A percentile compares a stretch with the other conserved stretches of the same genome.
Evolutionary conservation across 1,140 invertebrate species (phyloP).

Genomic region (Drosophila kanapiae): DNA sequence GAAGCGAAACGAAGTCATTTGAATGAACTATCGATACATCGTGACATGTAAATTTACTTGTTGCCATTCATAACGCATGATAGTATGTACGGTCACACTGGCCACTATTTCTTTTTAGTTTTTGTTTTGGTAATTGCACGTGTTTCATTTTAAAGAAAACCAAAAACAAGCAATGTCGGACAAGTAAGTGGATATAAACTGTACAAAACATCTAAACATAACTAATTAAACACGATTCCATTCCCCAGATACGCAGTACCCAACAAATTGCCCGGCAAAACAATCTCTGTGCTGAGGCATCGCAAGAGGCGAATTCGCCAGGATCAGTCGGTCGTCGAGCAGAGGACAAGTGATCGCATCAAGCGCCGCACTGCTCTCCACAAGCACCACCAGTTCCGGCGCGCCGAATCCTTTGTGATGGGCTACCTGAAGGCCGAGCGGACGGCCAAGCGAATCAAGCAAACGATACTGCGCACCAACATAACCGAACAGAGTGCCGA

Average conservation of each 20-base stretch:
- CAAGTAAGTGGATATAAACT: constrained; percentile 55
- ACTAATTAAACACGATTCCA: not conserved
- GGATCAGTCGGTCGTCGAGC: constrained; percentile 73
- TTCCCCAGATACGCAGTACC: constrained; percentile 78
- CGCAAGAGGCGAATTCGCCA: constrained; percentile 79
- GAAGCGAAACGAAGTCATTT: not conserved
- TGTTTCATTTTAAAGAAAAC: constrained; percentile 51
- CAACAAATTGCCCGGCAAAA: constrained; percentile 84
- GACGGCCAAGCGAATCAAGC: constrained; percentile 76
- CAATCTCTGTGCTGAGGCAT: constrained; percentile 79
- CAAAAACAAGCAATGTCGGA: constrained; percentile 65
- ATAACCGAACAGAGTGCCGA: constrained; percentile 62
- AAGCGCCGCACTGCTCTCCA: constrained; percentile 50
- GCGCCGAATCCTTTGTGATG: constrained; percentile 84
- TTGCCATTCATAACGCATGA: not conserved
- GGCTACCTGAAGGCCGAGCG: constrained; percentile 78
- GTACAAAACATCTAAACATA: not conserved
- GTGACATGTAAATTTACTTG: too few relatives aligned
- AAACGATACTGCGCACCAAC: constrained; percentile 69
- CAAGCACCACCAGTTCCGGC: constrained; percentile 74
- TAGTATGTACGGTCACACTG: not conserved
- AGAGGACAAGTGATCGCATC: constrained; percentile 65
- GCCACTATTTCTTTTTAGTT: constrained; percentile 34
- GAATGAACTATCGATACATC: not conserved
- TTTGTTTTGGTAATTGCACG: constrained; percentile 73